A percentile compares a stretch with the other conserved stretches of the same genome.
Conservation (phyloP, 2,797 vertebrate genomes). For the Telmatherina bonti region DNA sequence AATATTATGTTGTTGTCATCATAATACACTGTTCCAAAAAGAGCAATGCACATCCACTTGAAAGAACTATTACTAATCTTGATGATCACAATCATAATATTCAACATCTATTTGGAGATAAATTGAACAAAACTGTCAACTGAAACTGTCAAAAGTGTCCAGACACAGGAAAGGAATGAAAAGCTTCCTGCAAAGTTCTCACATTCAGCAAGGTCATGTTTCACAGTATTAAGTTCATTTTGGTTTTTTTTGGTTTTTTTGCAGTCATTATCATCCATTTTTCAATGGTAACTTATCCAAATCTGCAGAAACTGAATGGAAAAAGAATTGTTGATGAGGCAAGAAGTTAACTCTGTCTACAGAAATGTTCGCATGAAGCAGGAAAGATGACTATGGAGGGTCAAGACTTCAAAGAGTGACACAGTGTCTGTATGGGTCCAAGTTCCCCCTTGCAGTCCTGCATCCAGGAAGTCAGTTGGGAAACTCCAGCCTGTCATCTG, state of each 20-base stretch:
- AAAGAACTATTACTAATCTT: not conserved
- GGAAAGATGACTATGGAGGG: not conserved
- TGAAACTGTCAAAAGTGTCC: not conserved
- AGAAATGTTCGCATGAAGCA: slow-evolving; percentile 1
- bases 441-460: slow-evolving; percentile 25
- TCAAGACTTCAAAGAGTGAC: slow-evolving; percentile 27
- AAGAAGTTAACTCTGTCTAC: not conserved
- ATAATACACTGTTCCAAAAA: not conserved
- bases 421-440: not conserved
- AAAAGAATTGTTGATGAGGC: not conserved
- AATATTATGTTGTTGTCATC: not conserved
- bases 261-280: not conserved
- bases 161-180: slow-evolving; percentile 16
- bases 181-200: slow-evolving; percentile 20
- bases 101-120: not conserved
- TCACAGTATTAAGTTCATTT: not conserved
- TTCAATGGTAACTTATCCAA: not conserved
- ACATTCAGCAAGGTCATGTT: slow-evolving; percentile 1
- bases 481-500: slow-evolving; percentile 61
- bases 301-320: not conserved
- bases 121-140: not conserved
- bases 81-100: not conserved
- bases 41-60: not conserved
- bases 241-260: not conserved
- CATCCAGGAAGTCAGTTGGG: slow-evolving; percentile 63